A percentile compares a stretch with the other conserved stretches of the same genome.
These are phyloP conservation scores for Monarcha castaneiventris DNA, from an alignment of 2,113 vertebrate species.

Conservation along the genomic window DNA sequence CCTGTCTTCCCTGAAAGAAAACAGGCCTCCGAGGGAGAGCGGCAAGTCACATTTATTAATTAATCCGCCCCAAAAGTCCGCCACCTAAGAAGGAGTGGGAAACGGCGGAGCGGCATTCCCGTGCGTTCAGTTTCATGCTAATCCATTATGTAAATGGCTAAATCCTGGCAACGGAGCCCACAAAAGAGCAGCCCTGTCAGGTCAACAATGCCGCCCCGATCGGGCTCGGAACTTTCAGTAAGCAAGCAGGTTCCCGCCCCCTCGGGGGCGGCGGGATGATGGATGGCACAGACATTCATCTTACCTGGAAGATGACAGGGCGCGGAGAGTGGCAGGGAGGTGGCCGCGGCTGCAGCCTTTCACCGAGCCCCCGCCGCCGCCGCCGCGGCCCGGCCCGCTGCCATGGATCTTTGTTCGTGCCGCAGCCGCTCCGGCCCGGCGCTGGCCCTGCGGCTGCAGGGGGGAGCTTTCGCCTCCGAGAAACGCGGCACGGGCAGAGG, in stretches of 20 bases:
- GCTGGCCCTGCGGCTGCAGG: neutral
- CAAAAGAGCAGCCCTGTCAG: conserved; percentile 19
- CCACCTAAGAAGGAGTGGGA: neutral
- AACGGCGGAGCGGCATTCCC: neutral
- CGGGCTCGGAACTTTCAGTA: conserved; percentile 35
- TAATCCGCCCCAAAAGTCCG: neutral
- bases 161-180: conserved; percentile 37
- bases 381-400: neutral
- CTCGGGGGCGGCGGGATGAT: conserved; percentile 8
- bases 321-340: neutral
- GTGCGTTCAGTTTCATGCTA: neutral
- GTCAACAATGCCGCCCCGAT: conserved; percentile 52
- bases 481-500: neutral
- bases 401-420: neutral
- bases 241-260: neutral
- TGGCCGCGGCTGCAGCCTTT: neutral
- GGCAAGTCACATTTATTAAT: neutral
- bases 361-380: neutral
- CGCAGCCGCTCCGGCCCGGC: neutral
- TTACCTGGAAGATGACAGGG: conserved; percentile 46
- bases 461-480: neutral
- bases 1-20: neutral
- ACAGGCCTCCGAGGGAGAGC: neutral
- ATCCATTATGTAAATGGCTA: neutral
- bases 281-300: conserved; percentile 33